These are phyloP conservation scores for Psammodynastes pulverulentus DNA, from an alignment of 2,113 vertebrate genomes.

Conservation along the genomic window DNA sequence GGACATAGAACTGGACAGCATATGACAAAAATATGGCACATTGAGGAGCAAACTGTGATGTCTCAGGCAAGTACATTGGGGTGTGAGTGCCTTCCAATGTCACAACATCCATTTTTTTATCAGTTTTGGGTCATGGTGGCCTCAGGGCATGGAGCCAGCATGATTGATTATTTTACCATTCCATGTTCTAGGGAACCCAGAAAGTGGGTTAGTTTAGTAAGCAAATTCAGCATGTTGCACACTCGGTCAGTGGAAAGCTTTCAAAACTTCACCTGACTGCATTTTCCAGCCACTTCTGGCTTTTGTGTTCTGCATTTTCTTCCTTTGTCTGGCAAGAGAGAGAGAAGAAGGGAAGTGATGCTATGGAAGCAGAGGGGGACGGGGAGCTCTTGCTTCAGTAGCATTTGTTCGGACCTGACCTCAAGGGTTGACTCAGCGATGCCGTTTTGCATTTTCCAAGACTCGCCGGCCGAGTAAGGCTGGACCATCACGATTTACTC, in stretches of 20 bases:
- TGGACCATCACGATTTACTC: not conserved
- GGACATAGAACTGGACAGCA: not conserved
- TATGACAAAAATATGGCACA: not conserved
- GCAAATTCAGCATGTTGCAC: not conserved
- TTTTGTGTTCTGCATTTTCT: not conserved
- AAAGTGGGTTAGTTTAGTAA: not conserved
- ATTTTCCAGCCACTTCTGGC: not conserved
- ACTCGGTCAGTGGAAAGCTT: not conserved
- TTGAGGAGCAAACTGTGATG: not conserved
- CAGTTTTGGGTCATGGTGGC: not conserved
- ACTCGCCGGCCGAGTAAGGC: rapidly evolving
- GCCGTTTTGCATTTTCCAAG: not conserved
- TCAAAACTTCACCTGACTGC: not conserved
- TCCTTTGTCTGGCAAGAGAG: no score
- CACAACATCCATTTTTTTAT: not conserved
- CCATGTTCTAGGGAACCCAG: not conserved
- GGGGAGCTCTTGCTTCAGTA: not conserved
- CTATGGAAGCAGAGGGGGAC: not conserved
- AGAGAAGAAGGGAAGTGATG: not conserved
- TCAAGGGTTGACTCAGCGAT: not conserved
- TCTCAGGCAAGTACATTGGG: not conserved
- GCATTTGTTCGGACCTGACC: not conserved
- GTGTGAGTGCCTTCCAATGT: not conserved
- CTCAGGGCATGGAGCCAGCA: not conserved
- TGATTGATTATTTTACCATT: not conserved